Base-by-base conservation (phyloP, 1,140 invertebrate genomes). In the Drosophila mayri region DNA sequence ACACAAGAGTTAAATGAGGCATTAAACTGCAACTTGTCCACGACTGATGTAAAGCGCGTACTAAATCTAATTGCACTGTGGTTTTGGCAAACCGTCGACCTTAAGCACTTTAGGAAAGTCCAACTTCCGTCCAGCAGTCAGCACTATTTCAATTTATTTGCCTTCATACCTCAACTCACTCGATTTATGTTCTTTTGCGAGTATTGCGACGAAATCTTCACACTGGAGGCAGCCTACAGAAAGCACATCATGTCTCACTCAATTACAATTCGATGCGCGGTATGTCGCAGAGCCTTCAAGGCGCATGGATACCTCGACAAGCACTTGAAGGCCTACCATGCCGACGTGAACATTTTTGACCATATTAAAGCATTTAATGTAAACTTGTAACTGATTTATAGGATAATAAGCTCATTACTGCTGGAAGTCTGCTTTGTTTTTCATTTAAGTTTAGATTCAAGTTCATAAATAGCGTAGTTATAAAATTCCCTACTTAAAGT, bases 61-160 rank as follows among this genome's bases (percentile, higher is more conserved):
- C n/a, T 91, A 9, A 92, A 90, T 63, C 61, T 82, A 16, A 67
- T 92, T 12, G 61, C 62, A 3, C 10, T 41, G 3, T 92, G 90
- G 90, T 62, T 85, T 47, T 22, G 55, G 9, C 14, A 79, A 1
- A 70, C 58, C 8, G 58, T 73, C 5, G 61, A 80, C 11, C 60
- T 72, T 3, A 74, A 79, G 44, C 58, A 54, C 16, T 74, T 80
- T 1, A 46, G 50, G 11, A 84, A 84, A 25, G 11, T 12, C 4
- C 30, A 14, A 1, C 44, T 79, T 2, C 49, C 85, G 0, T 0
- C 41, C 7, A 54, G 38, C 40, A 22, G 49, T 0, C 30, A 66
- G 6, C 32, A 80, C 40, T 75, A 78, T 52, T 38, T 90, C 9
- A 47, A 64, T 6, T 18, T 88, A n/a, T 91, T 92, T 47, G 30